Evolutionary conservation across 2,888 invertebrate genomes (phyloP), one percentile per base, ranked within the genome.

Genomic region (Acleris cristana): DNA sequence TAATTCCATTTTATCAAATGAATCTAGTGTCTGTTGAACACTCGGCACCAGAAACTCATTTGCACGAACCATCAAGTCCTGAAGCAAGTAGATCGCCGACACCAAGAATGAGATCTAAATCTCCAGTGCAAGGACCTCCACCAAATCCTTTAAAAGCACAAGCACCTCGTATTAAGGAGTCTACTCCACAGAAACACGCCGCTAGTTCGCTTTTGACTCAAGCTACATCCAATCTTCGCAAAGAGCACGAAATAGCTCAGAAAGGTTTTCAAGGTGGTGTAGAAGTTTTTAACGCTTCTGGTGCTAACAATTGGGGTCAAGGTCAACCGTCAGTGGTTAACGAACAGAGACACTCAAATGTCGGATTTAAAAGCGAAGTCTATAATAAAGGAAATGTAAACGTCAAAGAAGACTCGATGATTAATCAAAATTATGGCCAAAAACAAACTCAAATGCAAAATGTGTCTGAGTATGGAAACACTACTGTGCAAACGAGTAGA

Each of bases 1-100:
- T 95, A 59, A 95, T 97, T 73, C 97, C 97, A 10, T 95, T 94
- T 76, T 97, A 97, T 81, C 97, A 97, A 86, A 95, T 95, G 85
- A 95, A 96, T 84, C 90, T 97, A 73, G 95, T 96, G 44, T 94
- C 95, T n/a, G 95, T 95, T 53, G 94, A 95, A 79, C 94, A 94
- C 78, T 78, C 87, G 63, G 94, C 96, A 6, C 89, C 94, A 2
- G 94, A 94, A 76, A 91, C 93, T 52, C 94, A 94, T 72, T 79
- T 94, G 62, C 94, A 94, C 73, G 94, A 96, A 73, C 95, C 95
- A 23, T 92, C 90, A 54, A 94, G 93, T 78, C 94, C 94, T 16
- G 93, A 92, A 74, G 81, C 85, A 63, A 95, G 95, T 62, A 93
- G 95, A 66, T 95, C 95, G 3, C 95, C 95, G 7, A 95, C 95